Percentiles rank a stretch among this genome's conserved stretches.
Evolutionary conservation across 64 coral and sea anemone species (phyloP).

Genomic region (Astreopora myriophthalma): DNA sequence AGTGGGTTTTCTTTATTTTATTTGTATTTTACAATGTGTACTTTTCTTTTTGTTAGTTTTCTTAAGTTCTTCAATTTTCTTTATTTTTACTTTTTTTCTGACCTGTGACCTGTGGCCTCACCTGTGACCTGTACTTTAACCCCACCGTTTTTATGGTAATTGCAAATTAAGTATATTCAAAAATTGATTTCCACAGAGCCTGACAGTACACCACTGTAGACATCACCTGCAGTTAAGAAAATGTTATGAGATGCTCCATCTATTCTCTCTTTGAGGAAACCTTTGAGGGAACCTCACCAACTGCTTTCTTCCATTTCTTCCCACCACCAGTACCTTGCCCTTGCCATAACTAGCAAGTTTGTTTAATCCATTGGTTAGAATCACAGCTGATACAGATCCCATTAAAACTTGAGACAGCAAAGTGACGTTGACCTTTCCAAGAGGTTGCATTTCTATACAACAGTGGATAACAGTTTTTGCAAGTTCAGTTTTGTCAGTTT

Average conservation of each 20-base stretch:
- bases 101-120: too few relatives aligned
- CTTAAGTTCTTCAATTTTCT: too few relatives aligned
- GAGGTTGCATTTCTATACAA: background rate
- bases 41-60: too few relatives aligned
- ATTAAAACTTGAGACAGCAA: conserved; percentile 14
- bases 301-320: conserved; percentile 1
- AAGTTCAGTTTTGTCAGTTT: conserved; percentile 18
- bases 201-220: background rate
- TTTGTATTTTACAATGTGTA: too few relatives aligned
- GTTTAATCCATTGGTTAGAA: background rate
- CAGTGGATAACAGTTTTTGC: background rate
- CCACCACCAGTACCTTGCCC: background rate
- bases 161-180: too few relatives aligned
- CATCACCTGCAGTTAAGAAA: background rate
- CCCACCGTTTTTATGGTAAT: too few relatives aligned
- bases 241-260: background rate
- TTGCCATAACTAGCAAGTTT: conserved; percentile 3
- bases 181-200: background rate
- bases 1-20: too few relatives aligned
- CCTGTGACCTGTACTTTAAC: too few relatives aligned
- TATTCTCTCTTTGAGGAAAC: conserved; percentile 1
- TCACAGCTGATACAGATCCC: conserved; percentile 12
- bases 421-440: background rate
- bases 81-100: too few relatives aligned
- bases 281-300: background rate